phyloP scores from a whole-genome alignment of 2,797 vertebrate species.

The Phrynocephalus forsythii region DNA sequence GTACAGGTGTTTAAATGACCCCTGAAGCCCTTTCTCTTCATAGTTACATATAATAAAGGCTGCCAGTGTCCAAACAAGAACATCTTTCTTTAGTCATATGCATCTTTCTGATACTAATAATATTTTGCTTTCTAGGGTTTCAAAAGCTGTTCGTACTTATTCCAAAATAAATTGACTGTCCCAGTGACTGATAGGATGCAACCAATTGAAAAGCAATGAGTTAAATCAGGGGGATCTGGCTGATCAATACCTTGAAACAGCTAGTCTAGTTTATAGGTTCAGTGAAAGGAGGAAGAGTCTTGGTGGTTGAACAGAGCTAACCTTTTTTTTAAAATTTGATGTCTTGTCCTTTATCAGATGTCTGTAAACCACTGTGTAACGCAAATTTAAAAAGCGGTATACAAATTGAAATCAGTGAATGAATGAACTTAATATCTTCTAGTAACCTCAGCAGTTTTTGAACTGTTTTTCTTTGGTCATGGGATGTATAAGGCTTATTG shows the following conservation, averaged over 20 bases:
- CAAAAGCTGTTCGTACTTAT: not conserved
- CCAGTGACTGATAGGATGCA: not conserved
- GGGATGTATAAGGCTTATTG: not conserved
- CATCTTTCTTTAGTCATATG: not conserved
- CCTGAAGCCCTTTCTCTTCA: not conserved
- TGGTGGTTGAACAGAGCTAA: not conserved
- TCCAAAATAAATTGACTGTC: not conserved
- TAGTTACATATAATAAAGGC: not conserved
- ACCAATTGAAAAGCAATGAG: not conserved
- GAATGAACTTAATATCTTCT: too few relatives aligned
- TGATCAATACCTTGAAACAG: not conserved
- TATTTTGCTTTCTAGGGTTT: not conserved
- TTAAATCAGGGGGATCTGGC: not conserved
- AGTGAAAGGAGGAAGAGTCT: not conserved
- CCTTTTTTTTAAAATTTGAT: too few relatives aligned
- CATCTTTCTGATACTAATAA: not conserved
- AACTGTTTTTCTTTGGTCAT: not conserved
- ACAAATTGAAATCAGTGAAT: too few relatives aligned
- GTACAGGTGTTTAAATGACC: not conserved
- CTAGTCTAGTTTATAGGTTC: not conserved
- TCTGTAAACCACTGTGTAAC: too few relatives aligned
- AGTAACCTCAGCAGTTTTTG: not conserved
- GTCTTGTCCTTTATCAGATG: too few relatives aligned
- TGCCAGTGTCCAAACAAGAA: not conserved
- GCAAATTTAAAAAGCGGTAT: too few relatives aligned